Evolutionary conservation across 1,140 invertebrate genomes (phyloP).

Genomic region (Dryas iulia): DNA sequence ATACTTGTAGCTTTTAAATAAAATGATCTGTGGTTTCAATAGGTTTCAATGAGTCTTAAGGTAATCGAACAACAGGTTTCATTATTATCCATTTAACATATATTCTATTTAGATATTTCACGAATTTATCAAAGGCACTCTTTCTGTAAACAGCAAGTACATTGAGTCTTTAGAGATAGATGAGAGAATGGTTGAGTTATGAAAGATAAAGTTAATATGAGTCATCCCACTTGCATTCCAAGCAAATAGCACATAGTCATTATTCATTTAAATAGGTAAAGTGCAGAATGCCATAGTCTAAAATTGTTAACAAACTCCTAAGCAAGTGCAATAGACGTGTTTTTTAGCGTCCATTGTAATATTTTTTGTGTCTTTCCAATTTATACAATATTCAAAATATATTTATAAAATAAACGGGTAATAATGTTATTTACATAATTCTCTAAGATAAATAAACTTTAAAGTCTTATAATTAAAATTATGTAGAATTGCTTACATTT

Average conservation of each 20-base stretch:
- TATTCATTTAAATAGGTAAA: neutral
- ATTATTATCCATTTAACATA: neutral
- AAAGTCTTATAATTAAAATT: too few relatives aligned
- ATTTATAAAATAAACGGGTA: too few relatives aligned
- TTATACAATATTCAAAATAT: too few relatives aligned
- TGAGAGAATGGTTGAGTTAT: neutral
- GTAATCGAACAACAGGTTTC: too few relatives aligned
- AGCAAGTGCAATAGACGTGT: neutral
- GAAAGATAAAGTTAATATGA: neutral
- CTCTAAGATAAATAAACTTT: too few relatives aligned
- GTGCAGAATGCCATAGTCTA: neutral
- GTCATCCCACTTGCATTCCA: neutral
- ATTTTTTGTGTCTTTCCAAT: too few relatives aligned
- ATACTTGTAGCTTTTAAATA: too few relatives aligned
- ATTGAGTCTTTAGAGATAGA: neutral
- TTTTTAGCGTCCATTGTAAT: too few relatives aligned
- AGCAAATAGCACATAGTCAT: neutral
- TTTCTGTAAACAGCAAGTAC: neutral
- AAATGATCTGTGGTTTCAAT: too few relatives aligned
- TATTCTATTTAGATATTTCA: neutral
- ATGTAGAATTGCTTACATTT: too few relatives aligned
- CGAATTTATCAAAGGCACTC: neutral
- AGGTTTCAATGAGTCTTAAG: too few relatives aligned
- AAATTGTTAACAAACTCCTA: neutral
- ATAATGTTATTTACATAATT: too few relatives aligned